Conservation (phyloP, 2,113 vertebrate species). For the Columba livia region DNA sequence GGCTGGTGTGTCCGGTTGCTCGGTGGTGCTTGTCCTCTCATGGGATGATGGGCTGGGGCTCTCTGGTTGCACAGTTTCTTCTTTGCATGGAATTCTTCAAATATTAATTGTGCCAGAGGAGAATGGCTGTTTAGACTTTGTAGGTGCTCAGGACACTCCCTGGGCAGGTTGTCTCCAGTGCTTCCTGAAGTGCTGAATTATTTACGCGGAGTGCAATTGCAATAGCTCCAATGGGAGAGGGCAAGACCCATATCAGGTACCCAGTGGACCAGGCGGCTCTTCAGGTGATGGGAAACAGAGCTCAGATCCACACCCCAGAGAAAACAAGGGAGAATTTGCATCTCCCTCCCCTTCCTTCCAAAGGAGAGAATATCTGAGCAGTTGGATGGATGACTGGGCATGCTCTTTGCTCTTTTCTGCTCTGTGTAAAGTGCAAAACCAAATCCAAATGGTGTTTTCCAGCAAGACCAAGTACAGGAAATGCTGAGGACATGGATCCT, state of each 20-base stretch:
- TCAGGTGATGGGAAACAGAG: neutral
- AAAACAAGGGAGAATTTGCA: neutral
- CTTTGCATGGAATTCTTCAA: neutral
- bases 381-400: neutral
- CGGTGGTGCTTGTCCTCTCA: fast-evolving
- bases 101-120: neutral
- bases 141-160: neutral
- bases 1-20: too few relatives aligned
- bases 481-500: neutral
- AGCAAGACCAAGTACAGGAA: neutral
- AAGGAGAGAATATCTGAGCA: neutral
- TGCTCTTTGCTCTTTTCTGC: neutral
- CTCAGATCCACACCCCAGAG: neutral
- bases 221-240: neutral
- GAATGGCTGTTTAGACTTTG: neutral
- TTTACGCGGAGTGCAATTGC: neutral
- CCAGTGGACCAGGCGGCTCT: neutral
- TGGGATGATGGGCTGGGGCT: neutral
- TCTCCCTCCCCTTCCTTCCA: neutral
- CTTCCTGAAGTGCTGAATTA: neutral
- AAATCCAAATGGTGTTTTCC: neutral
- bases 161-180: neutral
- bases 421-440: neutral
- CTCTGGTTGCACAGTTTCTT: neutral
- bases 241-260: neutral